Percentiles rank a stretch among this genome's conserved stretches.
phyloP scores from a whole-genome alignment of 2,113 vertebrate genomes.

The Toxotes jaculatrix region DNA sequence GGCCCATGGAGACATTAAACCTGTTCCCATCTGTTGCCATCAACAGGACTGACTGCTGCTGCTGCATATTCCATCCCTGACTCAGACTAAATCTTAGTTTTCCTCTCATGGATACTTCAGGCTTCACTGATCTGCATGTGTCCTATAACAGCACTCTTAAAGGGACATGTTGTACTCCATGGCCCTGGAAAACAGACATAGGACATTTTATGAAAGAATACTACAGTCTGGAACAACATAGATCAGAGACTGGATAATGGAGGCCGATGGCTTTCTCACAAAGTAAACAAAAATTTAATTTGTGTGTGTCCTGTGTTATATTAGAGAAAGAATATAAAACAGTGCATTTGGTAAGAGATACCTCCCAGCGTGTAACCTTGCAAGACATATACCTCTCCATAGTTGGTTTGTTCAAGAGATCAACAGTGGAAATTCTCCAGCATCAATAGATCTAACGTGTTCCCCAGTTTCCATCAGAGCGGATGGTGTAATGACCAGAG shows the following conservation, averaged over 20 bases:
- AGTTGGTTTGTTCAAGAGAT: slow-evolving; percentile 45
- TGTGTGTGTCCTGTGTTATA: slow-evolving; percentile 30
- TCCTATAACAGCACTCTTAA: slow-evolving; percentile 40
- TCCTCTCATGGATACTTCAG: slow-evolving; percentile 37
- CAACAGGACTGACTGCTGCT: slow-evolving; percentile 25
- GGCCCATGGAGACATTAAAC: slow-evolving; percentile 46
- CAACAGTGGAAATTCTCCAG: slow-evolving; percentile 27
- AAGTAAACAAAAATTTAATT: slow-evolving; percentile 42
- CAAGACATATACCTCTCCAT: slow-evolving; percentile 36
- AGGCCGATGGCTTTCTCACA: slow-evolving; percentile 34
- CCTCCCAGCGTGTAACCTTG: slow-evolving; percentile 30
- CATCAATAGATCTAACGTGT: slow-evolving; percentile 45
- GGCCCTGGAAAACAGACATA: slow-evolving; percentile 5
- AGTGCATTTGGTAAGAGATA: slow-evolving; percentile 12
- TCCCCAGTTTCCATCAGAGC: slow-evolving; percentile 23
- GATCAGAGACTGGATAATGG: slow-evolving; percentile 21
- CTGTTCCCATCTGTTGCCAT: slow-evolving; percentile 58
- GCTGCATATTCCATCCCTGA: slow-evolving; percentile 36
- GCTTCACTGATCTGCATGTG: slow-evolving; percentile 36
- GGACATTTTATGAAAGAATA: slow-evolving; percentile 36
- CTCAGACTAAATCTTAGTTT: slow-evolving; percentile 35
- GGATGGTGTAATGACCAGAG: slow-evolving; percentile 3
- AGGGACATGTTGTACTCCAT: slow-evolving; percentile 29
- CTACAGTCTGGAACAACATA: slow-evolving; percentile 40
- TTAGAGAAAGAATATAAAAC: slow-evolving; percentile 50